A percentile compares a stretch with the other conserved stretches of the same genome.
These are phyloP conservation scores for Julus scanicus DNA, from an alignment of 2,888 invertebrate genomes.

Conservation along the genomic window DNA sequence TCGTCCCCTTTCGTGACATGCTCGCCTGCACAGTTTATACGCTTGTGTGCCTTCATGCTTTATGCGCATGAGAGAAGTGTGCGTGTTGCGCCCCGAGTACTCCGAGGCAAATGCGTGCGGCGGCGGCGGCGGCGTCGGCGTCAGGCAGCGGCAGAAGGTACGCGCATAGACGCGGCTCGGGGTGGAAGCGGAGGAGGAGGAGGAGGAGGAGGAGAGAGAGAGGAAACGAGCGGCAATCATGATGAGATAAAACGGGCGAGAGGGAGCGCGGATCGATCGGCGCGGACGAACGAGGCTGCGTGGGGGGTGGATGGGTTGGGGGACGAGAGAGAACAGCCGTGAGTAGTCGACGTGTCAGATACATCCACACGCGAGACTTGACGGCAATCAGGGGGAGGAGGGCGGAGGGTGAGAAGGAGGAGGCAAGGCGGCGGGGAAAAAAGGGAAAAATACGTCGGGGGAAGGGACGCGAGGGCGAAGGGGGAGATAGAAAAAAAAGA, in stretches of 20 bases:
- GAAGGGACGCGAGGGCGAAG: no score
- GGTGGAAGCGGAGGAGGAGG: background rate
- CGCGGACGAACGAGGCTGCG: no score
- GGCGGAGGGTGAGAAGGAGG: background rate
- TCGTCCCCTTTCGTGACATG: background rate
- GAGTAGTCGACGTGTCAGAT: conserved; percentile 1
- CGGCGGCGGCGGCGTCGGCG: background rate
- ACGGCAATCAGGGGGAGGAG: background rate
- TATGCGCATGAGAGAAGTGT: conserved; percentile 1
- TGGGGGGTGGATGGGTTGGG: background rate
- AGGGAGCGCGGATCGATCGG: background rate
- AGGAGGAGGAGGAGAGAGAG: background rate
- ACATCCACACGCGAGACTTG: background rate
- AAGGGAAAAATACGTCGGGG: no score
- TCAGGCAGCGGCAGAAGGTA: background rate
- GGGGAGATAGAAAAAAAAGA: background rate
- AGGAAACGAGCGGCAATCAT: conserved; percentile 1
- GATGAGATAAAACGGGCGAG: conserved; percentile 1
- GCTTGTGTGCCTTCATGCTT: conserved; percentile 1
- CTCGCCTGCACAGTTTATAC: conserved; percentile 1
- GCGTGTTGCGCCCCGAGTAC: conserved; percentile 1
- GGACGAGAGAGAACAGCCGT: background rate
- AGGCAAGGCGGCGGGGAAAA: no score
- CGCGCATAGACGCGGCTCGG: background rate
- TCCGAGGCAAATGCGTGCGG: background rate